phyloP scores from a whole-genome alignment of 1,140 invertebrate genomes.

The Drosophila willistoni region DNA sequence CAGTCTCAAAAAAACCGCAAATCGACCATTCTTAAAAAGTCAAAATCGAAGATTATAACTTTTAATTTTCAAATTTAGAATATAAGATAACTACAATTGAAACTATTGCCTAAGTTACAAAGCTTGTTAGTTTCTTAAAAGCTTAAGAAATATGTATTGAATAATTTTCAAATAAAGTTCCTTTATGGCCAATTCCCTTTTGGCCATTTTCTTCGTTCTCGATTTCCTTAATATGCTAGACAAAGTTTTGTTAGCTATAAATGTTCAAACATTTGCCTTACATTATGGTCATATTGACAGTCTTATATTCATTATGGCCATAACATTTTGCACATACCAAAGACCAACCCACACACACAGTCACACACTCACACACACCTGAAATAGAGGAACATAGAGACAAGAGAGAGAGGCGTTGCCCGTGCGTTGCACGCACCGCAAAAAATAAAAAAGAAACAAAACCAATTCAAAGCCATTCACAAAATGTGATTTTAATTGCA shows the following conservation, averaged over 20 bases:
- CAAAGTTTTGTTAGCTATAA: constrained; percentile 45
- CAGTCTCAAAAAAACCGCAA: too few relatives aligned
- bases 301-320: constrained; percentile 66
- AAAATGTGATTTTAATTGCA: constrained; percentile 79
- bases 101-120: too few relatives aligned
- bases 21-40: too few relatives aligned
- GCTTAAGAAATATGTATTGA: constrained; percentile 18
- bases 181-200: constrained; percentile 23
- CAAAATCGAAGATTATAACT: too few relatives aligned
- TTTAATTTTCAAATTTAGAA: too few relatives aligned
- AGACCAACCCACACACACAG: constrained; percentile 51
- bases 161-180: constrained; percentile 29
- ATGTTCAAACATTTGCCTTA: constrained; percentile 37
- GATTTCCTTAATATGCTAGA: constrained; percentile 16
- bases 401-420: constrained; percentile 12
- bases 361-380: constrained; percentile 38
- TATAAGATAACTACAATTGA: too few relatives aligned
- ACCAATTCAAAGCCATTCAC: constrained; percentile 33
- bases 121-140: too few relatives aligned
- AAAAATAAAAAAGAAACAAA: too few relatives aligned
- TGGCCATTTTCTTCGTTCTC: constrained; percentile 2
- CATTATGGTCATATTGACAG: constrained; percentile 54
- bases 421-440: constrained; percentile 58
- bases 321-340: constrained; percentile 78
- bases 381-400: not conserved